A percentile compares a stretch with the other conserved stretches of the same genome.
phyloP scores from a whole-genome alignment of 2,888 invertebrate genomes.

The Phortica okadai region DNA sequence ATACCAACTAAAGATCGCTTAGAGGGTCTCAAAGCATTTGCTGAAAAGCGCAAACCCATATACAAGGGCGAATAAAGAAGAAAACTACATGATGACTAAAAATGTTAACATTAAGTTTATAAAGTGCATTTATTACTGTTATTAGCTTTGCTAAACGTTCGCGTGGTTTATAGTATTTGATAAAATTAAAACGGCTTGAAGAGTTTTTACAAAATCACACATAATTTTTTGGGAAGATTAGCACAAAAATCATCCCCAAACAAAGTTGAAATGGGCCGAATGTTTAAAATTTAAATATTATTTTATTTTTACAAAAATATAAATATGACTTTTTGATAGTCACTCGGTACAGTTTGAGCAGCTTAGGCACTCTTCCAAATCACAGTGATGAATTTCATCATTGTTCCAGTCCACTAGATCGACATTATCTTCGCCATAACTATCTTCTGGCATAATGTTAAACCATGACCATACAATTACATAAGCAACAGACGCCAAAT shows the following conservation, averaged over 20 bases:
- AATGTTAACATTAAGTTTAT: not conserved
- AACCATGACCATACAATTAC: too few species aligned
- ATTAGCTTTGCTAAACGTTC: not conserved
- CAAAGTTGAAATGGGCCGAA: too few species aligned
- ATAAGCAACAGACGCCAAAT: too few species aligned
- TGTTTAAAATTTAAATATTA: too few species aligned
- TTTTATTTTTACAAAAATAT: not conserved
- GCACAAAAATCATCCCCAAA: not conserved
- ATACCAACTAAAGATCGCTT: conserved; percentile 94
- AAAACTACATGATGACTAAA: not conserved
- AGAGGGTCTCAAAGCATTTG: conserved; percentile 95
- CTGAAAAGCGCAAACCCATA: conserved; percentile 92
- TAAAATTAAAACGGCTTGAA: not conserved
- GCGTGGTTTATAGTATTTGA: not conserved
- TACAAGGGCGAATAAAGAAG: conserved; percentile 83
- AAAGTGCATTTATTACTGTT: conserved; percentile 31
- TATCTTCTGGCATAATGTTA: too few species aligned
- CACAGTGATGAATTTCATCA: too few species aligned
- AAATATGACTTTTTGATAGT: not conserved
- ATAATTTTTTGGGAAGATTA: not conserved
- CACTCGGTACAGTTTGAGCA: too few species aligned
- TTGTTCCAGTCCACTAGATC: too few species aligned
- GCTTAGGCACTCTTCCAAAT: too few species aligned
- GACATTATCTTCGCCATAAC: too few species aligned
- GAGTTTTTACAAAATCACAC: not conserved